Conservation (phyloP, 2,888 invertebrate genomes). For the Hemicrepidius hirtus region DNA sequence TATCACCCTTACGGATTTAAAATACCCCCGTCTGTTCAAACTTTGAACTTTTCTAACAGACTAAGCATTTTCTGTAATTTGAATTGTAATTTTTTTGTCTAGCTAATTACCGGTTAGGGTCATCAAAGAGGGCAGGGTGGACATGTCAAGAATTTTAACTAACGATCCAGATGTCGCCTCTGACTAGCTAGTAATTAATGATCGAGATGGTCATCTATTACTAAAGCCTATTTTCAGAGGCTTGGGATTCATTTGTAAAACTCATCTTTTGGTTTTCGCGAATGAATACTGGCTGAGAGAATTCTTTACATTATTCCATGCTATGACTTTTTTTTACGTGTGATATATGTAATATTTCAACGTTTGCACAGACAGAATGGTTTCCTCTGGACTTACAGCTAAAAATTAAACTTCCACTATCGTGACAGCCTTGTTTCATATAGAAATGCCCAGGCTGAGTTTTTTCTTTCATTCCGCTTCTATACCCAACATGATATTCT, state of each 20-base stretch:
- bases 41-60: neutral
- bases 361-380: too few species aligned
- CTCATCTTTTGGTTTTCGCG: conserved; percentile 13
- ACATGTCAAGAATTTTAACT: conserved; percentile 37
- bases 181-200: conserved; percentile 24
- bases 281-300: neutral
- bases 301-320: neutral
- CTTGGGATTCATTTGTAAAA: conserved; percentile 15
- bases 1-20: conserved; percentile 25
- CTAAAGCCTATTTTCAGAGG: conserved; percentile 6
- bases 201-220: conserved; percentile 29
- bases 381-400: too few species aligned
- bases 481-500: too few species aligned
- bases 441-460: too few species aligned
- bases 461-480: too few species aligned
- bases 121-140: conserved; percentile 9
- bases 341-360: too few species aligned
- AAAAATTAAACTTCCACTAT: too few species aligned
- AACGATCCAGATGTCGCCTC: conserved; percentile 28
- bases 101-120: conserved; percentile 24
- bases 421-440: too few species aligned
- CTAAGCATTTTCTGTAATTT: neutral
- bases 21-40: neutral
- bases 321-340: too few species aligned
- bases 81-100: conserved; percentile 6